Base-by-base conservation (phyloP, 2,113 vertebrate genomes). In the Ameiurus melas region DNA sequence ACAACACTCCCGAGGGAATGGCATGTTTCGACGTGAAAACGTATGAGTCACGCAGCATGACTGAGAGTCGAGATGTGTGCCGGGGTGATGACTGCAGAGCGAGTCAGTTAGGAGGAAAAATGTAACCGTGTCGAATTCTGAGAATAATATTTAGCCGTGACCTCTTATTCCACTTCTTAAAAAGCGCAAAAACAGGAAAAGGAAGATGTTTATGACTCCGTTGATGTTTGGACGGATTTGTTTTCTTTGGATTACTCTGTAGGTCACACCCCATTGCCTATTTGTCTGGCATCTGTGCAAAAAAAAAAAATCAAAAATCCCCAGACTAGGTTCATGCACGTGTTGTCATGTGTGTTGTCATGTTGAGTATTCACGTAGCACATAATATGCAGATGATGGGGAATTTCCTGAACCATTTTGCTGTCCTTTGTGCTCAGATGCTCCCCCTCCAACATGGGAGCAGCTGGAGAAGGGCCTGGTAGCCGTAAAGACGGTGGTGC, bases 381-480 rank as follows among this genome's bases (percentile, higher is more conserved):
- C 22, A 3, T 16, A 51, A 17, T 30, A 9, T 33, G 51, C 57
- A 14, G 53, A 30, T 5, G 30, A 58, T 55, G 1, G 5, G 51
- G 51, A 17, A 53, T 14, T 53, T n/a, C 10, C 57, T 8, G 7
- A n/a, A 78, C 47, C 5, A 5, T 53, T 36, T 90, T 43, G 81
- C 27, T 57, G 14, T 25, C 3, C 5, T 73, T 20, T 89, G 80
- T 92, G 0, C 90, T 0, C 91, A 99, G 98, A 99, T 95, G 98
- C 98, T 84, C 98, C 98, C 68, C 96, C 98, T 92, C 97, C 98
- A 0, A 97, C 97, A 0, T 99, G 98, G 98, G 98, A 99, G 92
- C 98, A 99, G 90, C 95, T 99, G 77, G 97, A 99, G 93, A 98
- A 98, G 84, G 98, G 98, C n/a, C 92, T 99, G 73, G 98, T 99